Base-by-base conservation (phyloP, 2,888 invertebrate genomes). In the Melinaea marsaeus region DNA sequence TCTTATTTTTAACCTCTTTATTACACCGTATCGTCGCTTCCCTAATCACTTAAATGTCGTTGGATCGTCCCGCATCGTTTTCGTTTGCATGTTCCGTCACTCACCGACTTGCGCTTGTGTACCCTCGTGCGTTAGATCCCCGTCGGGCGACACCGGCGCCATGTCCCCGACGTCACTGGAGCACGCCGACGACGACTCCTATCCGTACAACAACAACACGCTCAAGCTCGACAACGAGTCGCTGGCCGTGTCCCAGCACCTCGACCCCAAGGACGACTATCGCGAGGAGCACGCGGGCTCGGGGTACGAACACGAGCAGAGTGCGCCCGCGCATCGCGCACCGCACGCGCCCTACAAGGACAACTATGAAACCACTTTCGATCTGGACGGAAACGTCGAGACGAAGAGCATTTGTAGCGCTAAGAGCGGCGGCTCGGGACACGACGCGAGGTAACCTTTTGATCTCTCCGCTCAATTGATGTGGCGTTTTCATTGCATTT, bases 301-400 rank as follows among this genome's bases (percentile, higher is more conserved):
- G 2, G 78, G 82, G 32, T 88, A 87, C 75, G 85, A 87, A 13
- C 86, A 85, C 68, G 88, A 88, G 32, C 85, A 81, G 69, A 80
- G 77, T 69, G 74, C 74, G 33, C 74, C 76, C 67, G 76, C 75
- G 47, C 83, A 79, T 62, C 81, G 89, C 58, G 83, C 81, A 6
- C 75, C 78, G 57, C 83, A 80, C 72, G 84, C 89, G 54, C 91
- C 92, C 63, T 92, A 91, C 75, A 94, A 94, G 74, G 95, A 95
- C 81, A 95, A 94, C 86, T 95, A 94, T 80, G 95, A 95, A 83
- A 95, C 96, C 13, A 96, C 96, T 45, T 97, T 96, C 86, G 98
- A 97, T 84, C 92, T 97, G 75, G 97, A 98, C 79, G 97, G 97
- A 67, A 97, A 97, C 85, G 95, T 97, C 69, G 97, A 98, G 85